A percentile compares a stretch with the other conserved stretches of the same genome.
phyloP scores from a whole-genome alignment of 2,888 invertebrate species.

The Schizaphis graminum region DNA sequence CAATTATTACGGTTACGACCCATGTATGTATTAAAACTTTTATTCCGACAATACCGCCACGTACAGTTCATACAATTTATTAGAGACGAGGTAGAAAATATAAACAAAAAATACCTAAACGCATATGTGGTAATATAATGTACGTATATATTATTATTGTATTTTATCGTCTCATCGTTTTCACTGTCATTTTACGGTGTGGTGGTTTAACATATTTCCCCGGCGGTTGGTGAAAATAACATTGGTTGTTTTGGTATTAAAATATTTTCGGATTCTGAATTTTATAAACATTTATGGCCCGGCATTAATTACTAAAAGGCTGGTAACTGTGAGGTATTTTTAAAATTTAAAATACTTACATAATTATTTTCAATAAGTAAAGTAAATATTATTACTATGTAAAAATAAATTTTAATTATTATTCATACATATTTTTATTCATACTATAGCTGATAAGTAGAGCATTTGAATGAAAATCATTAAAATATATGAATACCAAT shows the following conservation, averaged over 20 bases:
- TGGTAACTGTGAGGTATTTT: not conserved
- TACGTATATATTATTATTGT: not conserved
- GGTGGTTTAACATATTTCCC: not conserved
- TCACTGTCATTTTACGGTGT: not conserved
- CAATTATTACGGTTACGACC: conserved; percentile 9
- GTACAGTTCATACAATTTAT: conserved; percentile 7
- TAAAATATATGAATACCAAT: not conserved
- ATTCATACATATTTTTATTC: not conserved
- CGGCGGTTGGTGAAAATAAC: not conserved
- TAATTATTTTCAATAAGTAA: not conserved
- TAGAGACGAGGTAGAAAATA: not conserved
- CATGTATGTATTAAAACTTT: conserved; percentile 4
- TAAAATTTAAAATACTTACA: not conserved
- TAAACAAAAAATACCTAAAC: not conserved
- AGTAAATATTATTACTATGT: not conserved
- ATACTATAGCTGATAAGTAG: not conserved
- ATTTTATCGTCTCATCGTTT: not conserved
- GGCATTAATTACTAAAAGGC: not conserved
- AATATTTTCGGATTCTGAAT: not conserved
- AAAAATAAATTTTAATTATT: not conserved
- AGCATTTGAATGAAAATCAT: not conserved
- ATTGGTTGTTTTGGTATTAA: not conserved
- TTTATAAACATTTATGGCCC: not conserved
- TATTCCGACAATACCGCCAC: not conserved
- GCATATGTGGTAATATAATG: not conserved